These are phyloP conservation scores for Dryobota labecula DNA, from an alignment of 2,888 invertebrate species.

Conservation along the genomic window DNA sequence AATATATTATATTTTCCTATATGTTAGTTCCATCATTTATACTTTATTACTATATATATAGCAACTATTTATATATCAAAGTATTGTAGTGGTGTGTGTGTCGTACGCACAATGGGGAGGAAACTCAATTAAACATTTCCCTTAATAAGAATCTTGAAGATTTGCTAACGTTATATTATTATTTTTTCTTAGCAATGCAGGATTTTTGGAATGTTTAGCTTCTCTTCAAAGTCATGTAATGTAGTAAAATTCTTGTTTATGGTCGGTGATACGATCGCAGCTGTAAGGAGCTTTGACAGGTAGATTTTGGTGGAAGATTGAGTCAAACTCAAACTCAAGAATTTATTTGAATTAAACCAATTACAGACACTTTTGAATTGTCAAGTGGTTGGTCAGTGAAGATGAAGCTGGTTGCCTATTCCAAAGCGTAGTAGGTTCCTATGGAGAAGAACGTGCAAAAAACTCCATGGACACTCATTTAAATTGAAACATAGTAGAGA, in stretches of 20 bases:
- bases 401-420: no score
- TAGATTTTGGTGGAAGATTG: constrained; percentile 13
- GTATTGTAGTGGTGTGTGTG: constrained; percentile 62
- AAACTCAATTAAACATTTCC: constrained; percentile 88
- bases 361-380: no score
- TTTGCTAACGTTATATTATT: constrained; percentile 60
- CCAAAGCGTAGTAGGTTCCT: no score
- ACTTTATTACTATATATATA: constrained; percentile 89
- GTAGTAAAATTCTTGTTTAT: constrained; percentile 18
- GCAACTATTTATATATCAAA: constrained; percentile 83
- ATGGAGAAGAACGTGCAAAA: no score
- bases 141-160: constrained; percentile 79
- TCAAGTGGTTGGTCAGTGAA: no score
- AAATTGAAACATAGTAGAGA: no score
- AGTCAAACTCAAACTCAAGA: background rate
- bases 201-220: constrained; percentile 30
- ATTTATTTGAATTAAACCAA: no score
- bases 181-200: constrained; percentile 42
- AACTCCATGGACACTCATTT: no score
- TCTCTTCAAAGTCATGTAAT: background rate
- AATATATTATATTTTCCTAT: constrained; percentile 90
- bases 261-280: no score
- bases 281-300: background rate
- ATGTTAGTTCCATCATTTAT: constrained; percentile 90
- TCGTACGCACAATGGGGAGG: constrained; percentile 68